These are phyloP conservation scores for Prionailurus viverrinus DNA, from an alignment of 2,113 vertebrate species.

Conservation along the genomic window DNA sequence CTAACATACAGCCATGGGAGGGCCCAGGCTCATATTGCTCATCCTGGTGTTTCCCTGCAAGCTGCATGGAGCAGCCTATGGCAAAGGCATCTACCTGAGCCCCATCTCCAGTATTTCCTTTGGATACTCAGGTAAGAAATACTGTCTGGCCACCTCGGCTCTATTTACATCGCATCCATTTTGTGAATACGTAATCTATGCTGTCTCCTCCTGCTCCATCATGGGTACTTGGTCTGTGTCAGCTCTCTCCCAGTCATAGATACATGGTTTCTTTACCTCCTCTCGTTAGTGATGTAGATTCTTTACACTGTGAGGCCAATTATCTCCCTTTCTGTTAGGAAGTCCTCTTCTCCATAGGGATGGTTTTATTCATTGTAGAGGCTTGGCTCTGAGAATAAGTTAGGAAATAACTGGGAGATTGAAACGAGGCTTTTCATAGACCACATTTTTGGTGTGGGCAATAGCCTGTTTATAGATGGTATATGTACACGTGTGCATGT, in stretches of 20 bases:
- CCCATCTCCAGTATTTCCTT: conserved; percentile 99
- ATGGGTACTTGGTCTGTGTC: conserved; percentile 28
- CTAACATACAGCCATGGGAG: conserved; percentile 57
- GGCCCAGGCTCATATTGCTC: conserved; percentile 78
- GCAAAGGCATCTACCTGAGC: conserved; percentile 99
- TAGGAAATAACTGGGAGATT: conserved; percentile 18
- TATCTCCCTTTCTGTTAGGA: background rate
- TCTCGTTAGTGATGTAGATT: conserved; percentile 48
- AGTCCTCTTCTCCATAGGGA: background rate
- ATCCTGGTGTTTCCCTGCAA: conserved; percentile 94
- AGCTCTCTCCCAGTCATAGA: background rate
- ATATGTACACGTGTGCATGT: background rate
- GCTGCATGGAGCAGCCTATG: conserved; percentile 99
- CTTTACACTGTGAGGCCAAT: background rate
- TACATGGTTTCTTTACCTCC: conserved; percentile 15
- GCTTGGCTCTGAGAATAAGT: background rate
- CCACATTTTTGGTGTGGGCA: conserved; percentile 4
- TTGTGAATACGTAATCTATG: conserved; percentile 68
- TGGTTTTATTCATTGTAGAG: background rate
- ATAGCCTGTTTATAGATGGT: background rate
- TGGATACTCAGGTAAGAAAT: conserved; percentile 99
- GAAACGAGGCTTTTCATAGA: conserved; percentile 4
- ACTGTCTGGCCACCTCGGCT: conserved; percentile 53
- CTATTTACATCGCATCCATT: conserved; percentile 63
- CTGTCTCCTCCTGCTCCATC: conserved; percentile 32